phyloP scores from a whole-genome alignment of 2,888 invertebrate species.

The Synergus gifuensis region DNA sequence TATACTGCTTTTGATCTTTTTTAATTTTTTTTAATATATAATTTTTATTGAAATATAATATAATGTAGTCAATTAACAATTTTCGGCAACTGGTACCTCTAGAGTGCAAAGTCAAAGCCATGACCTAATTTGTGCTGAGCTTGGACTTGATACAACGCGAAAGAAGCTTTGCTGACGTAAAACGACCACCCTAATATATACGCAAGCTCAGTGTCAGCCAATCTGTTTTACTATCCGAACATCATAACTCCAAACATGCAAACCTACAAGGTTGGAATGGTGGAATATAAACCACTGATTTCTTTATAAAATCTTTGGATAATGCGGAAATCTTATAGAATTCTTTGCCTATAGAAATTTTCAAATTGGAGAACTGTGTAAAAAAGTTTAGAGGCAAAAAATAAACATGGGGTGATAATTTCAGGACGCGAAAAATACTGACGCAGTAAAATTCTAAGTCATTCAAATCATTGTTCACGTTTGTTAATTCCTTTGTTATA shows the following conservation, averaged over 20 bases:
- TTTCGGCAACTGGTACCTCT: constrained; percentile 48
- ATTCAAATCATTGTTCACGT: too few relatives aligned
- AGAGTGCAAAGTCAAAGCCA: constrained; percentile 48
- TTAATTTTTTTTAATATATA: neutral
- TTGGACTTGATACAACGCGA: constrained; percentile 51
- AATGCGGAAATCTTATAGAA: neutral
- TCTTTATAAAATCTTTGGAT: neutral
- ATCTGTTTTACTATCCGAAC: constrained; percentile 36
- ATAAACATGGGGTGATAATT: too few relatives aligned
- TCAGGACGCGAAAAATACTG: too few relatives aligned
- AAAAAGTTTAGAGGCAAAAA: too few relatives aligned
- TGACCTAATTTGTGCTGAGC: constrained; percentile 56
- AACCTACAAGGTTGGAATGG: neutral
- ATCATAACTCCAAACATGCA: neutral
- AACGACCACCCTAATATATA: constrained; percentile 48
- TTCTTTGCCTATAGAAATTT: neutral
- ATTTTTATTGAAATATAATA: neutral
- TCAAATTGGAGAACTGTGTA: too few relatives aligned
- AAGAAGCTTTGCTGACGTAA: constrained; percentile 58
- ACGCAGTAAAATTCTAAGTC: too few relatives aligned
- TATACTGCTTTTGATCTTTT: neutral
- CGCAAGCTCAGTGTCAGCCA: constrained; percentile 42
- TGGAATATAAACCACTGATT: neutral
- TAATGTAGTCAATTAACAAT: constrained; percentile 43
- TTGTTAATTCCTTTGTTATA: too few relatives aligned